Evolutionary conservation across 2,797 vertebrate genomes (phyloP).

Genomic region (Danio jaintianensis): DNA sequence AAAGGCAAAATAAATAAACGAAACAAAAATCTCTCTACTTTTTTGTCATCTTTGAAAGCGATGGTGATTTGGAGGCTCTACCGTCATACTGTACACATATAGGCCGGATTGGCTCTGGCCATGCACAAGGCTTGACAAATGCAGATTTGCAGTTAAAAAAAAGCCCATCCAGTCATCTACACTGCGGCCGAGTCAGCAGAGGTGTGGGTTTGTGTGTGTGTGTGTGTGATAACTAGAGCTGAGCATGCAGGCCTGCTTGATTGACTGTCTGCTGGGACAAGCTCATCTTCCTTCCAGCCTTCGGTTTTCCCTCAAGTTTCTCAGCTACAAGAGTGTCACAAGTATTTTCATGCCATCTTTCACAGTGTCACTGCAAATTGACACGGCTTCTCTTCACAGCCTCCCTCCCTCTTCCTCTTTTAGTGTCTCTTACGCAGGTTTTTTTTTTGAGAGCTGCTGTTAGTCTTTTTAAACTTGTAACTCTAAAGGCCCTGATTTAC

Average conservation of each 20-base stretch:
- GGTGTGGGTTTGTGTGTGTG: constrained; percentile 15
- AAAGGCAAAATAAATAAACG: no score
- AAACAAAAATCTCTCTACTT: no score
- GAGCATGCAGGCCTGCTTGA: constrained; percentile 46
- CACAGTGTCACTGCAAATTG: constrained; percentile 27
- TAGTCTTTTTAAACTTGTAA: background rate
- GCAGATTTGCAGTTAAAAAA: constrained; percentile 38
- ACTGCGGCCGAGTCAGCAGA: constrained; percentile 22
- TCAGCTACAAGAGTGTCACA: constrained; percentile 36
- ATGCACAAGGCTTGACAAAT: constrained; percentile 8
- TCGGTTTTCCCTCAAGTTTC: constrained; percentile 21
- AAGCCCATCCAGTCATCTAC: constrained; percentile 23
- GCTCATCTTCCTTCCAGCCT: constrained; percentile 11
- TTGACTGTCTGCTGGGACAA: constrained; percentile 26
- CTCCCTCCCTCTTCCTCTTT: background rate
- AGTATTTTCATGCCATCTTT: constrained; percentile 39
- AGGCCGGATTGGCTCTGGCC: no score
- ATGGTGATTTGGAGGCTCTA: no score
- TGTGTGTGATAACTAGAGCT: constrained; percentile 38
- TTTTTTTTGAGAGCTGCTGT: background rate
- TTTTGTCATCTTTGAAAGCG: no score
- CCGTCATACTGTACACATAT: no score
- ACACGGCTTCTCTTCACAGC: background rate
- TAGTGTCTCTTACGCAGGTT: constrained; percentile 4
- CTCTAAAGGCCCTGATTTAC: background rate